Conservation (phyloP, 2,888 invertebrate genomes). For the Sepiola atlantica region DNA sequence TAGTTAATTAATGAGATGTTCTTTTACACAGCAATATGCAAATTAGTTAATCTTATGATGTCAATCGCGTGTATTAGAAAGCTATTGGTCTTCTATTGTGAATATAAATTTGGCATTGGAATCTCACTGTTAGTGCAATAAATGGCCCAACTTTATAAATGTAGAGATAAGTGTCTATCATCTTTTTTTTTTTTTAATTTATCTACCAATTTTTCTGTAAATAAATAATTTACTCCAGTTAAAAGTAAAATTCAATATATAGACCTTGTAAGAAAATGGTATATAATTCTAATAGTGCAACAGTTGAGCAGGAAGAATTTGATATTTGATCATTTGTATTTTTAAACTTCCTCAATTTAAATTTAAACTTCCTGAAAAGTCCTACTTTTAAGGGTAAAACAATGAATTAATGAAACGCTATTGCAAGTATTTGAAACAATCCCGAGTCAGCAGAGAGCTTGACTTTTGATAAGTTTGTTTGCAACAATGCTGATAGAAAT, state of each 20-base stretch:
- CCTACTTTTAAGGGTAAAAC: not conserved
- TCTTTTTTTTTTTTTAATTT: not conserved
- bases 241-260: not conserved
- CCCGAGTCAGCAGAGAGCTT: not conserved
- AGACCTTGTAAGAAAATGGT: not conserved
- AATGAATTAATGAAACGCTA: not conserved
- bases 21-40: no score
- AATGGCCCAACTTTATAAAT: no score
- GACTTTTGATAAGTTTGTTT: not conserved
- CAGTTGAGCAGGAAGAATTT: no score
- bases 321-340: no score
- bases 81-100: no score
- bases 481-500: not conserved
- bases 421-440: not conserved
- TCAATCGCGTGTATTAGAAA: no score
- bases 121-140: no score
- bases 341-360: no score
- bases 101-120: no score
- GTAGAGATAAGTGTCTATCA: not conserved
- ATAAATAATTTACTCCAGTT: not conserved
- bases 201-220: not conserved
- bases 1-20: no score
- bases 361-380: not conserved
- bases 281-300: no score
- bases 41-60: no score